phyloP scores from a whole-genome alignment of 2,888 invertebrate species.

The Monopis laevigella region DNA sequence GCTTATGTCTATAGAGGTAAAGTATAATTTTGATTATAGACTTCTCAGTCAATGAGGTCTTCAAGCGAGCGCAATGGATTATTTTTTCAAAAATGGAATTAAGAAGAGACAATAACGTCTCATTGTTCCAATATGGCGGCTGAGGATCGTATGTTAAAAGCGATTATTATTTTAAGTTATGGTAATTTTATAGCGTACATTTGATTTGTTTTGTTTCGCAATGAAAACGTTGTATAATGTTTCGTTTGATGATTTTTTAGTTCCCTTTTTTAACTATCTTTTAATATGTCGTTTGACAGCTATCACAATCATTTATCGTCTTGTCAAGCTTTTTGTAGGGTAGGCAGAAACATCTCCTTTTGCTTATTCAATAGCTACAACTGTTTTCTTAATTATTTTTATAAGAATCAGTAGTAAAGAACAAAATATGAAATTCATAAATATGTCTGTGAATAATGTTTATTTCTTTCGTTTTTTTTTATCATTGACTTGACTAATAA shows the following conservation, averaged over 20 bases:
- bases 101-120: constrained; percentile 64
- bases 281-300: too few species aligned
- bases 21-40: not conserved
- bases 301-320: too few species aligned
- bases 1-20: not conserved
- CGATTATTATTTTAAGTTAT: constrained; percentile 56
- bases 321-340: too few species aligned
- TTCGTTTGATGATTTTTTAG: not conserved
- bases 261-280: too few species aligned
- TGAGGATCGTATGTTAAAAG: constrained; percentile 15
- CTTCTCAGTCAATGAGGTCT: constrained; percentile 1
- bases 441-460: too few species aligned
- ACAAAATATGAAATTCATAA: too few species aligned
- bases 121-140: constrained; percentile 64
- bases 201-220: constrained; percentile 1
- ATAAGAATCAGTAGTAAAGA: too few species aligned
- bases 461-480: too few species aligned
- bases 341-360: too few species aligned
- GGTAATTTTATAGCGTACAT: constrained; percentile 45
- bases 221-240: not conserved
- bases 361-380: too few species aligned
- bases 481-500: too few species aligned
- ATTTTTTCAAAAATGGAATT: constrained; percentile 68
- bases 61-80: constrained; percentile 40
- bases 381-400: too few species aligned